phyloP scores from a whole-genome alignment of 2,888 invertebrate species.

The Drosophila robusta region DNA sequence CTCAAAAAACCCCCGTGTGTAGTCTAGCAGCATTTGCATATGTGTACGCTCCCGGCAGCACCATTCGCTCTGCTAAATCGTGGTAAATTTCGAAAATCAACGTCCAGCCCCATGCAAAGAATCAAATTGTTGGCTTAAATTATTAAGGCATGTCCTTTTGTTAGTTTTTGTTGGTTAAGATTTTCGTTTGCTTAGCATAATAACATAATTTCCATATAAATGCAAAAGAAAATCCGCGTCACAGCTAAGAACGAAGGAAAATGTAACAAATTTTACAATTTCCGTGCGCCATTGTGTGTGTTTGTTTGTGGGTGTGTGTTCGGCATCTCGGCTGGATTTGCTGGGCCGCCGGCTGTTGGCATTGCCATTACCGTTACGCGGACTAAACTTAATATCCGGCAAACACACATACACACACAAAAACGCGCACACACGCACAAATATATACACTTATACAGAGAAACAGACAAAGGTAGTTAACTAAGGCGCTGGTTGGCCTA shows the following conservation, averaged over 20 bases:
- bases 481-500: constrained; percentile 22
- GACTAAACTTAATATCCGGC: constrained; percentile 75
- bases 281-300: constrained; percentile 56
- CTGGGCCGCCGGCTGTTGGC: constrained; percentile 69
- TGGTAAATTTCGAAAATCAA: constrained; percentile 3
- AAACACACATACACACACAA: constrained; percentile 22
- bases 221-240: constrained; percentile 43
- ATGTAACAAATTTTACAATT: constrained; percentile 76
- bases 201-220: constrained; percentile 61
- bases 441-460: not conserved
- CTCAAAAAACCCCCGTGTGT: constrained; percentile 34
- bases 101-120: constrained; percentile 2
- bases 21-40: constrained; percentile 38
- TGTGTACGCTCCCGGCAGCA: not conserved
- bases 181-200: constrained; percentile 44
- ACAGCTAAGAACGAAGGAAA: constrained; percentile 41
- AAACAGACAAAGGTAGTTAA: constrained; percentile 43
- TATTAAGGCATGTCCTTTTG: constrained; percentile 19
- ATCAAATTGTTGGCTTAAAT: constrained; percentile 31
- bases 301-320: constrained; percentile 5
- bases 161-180: constrained; percentile 12
- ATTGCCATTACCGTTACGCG: constrained; percentile 68
- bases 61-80: constrained; percentile 3
- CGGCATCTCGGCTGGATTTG: constrained; percentile 44
- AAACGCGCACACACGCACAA: constrained; percentile 7